Evolutionary conservation across 2,888 invertebrate genomes (phyloP).

Genomic region (Diarsia brunnea): DNA sequence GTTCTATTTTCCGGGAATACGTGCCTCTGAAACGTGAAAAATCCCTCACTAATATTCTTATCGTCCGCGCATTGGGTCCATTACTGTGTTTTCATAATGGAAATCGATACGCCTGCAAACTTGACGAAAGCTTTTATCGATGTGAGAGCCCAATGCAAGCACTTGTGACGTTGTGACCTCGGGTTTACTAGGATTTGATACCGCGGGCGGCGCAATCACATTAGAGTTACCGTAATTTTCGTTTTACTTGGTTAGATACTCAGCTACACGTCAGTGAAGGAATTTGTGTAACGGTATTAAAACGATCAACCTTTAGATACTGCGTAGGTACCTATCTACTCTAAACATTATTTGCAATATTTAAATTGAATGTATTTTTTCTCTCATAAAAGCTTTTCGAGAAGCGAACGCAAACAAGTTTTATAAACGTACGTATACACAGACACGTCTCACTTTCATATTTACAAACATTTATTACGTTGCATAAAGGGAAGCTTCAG

Average conservation of each 20-base stretch:
- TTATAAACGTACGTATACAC: conserved; percentile 39
- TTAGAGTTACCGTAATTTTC: conserved; percentile 61
- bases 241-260: conserved; percentile 47
- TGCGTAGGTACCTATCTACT: not conserved
- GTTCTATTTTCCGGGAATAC: conserved; percentile 51
- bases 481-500: conserved; percentile 63
- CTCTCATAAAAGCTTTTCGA: conserved; percentile 39
- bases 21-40: conserved; percentile 57
- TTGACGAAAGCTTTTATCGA: conserved; percentile 75
- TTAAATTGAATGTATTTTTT: conserved; percentile 36
- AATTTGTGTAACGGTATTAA: conserved; percentile 33
- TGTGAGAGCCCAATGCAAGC: conserved; percentile 69
- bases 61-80: conserved; percentile 71
- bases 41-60: conserved; percentile 71
- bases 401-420: conserved; percentile 38
- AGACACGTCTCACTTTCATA: conserved; percentile 52
- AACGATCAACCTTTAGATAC: conserved; percentile 16
- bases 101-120: conserved; percentile 82
- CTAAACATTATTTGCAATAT: conserved; percentile 34
- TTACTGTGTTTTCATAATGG: conserved; percentile 82
- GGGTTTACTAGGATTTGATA: conserved; percentile 51
- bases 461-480: conserved; percentile 66
- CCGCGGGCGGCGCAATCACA: conserved; percentile 42
- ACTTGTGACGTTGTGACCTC: conserved; percentile 64
- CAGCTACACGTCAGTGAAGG: conserved; percentile 23